phyloP scores from a whole-genome alignment of 2,113 vertebrate species.

The Prolemur simus region DNA sequence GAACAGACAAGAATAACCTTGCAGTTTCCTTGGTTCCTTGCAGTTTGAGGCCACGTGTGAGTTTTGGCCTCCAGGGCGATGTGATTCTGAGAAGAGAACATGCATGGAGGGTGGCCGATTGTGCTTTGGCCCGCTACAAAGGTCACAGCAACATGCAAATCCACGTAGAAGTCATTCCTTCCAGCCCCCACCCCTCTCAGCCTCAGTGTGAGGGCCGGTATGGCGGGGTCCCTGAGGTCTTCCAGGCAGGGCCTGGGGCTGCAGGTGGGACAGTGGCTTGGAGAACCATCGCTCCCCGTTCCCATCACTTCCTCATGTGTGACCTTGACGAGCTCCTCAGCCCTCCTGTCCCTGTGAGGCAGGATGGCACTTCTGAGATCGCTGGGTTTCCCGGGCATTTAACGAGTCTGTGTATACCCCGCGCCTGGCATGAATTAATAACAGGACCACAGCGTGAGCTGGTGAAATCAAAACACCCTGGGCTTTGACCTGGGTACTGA shows the following conservation, averaged over 20 bases:
- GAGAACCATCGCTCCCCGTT: accelerated
- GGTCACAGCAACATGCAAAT: neutral
- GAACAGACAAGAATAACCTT: neutral
- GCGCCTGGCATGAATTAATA: neutral
- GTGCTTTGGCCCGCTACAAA: neutral
- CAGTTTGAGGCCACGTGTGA: neutral
- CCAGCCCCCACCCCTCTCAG: accelerated
- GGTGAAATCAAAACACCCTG: accelerated
- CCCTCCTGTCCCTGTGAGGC: neutral
- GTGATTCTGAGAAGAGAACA: neutral
- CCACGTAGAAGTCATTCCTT: neutral
- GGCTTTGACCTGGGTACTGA: neutral
- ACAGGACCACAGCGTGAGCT: too few species aligned
- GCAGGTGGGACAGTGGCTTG: neutral
- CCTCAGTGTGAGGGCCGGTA: neutral
- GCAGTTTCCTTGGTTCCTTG: neutral
- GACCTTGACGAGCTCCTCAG: neutral
- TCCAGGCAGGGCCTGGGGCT: accelerated
- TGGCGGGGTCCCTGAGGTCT: neutral
- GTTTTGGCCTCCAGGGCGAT: too few species aligned
- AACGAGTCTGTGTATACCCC: too few species aligned
- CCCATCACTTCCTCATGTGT: neutral
- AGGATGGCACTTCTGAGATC: too few species aligned
- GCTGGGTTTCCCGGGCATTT: accelerated
- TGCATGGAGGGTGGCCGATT: accelerated